Evolutionary conservation across 2,797 vertebrate genomes (phyloP).

Genomic region (Acanthurus tractus): DNA sequence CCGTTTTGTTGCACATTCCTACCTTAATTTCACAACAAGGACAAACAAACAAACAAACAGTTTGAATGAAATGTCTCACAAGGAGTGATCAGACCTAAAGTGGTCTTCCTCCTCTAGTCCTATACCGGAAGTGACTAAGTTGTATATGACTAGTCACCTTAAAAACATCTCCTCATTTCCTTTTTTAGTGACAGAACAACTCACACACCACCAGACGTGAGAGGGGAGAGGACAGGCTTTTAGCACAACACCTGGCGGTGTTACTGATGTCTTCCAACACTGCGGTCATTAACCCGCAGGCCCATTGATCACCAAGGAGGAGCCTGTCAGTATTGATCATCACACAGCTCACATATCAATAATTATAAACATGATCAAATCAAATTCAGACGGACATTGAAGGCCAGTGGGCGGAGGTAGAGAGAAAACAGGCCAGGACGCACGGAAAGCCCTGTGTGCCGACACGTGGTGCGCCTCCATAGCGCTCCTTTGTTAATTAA

Average conservation of each 20-base stretch:
- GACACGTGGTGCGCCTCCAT: slow-evolving; percentile 83
- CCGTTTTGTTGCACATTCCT: background rate
- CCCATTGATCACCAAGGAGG: background rate
- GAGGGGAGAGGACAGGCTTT: background rate
- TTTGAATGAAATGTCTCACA: background rate
- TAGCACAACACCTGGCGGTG: slow-evolving; percentile 30
- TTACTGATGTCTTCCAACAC: background rate
- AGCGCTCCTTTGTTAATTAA: slow-evolving; percentile 80
- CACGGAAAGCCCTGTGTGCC: slow-evolving; percentile 27
- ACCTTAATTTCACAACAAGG: background rate
- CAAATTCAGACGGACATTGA: slow-evolving; percentile 11
- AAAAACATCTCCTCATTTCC: slow-evolving; percentile 48
- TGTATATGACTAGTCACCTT: slow-evolving; percentile 39
- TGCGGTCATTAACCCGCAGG: background rate
- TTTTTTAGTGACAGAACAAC: background rate
- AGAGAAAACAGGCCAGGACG: slow-evolving; percentile 36
- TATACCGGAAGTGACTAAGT: slow-evolving; percentile 35
- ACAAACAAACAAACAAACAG: background rate
- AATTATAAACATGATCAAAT: slow-evolving; percentile 8
- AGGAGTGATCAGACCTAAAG: slow-evolving; percentile 7
- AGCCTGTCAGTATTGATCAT: background rate
- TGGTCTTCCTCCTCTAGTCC: slow-evolving; percentile 20
- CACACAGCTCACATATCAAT: slow-evolving; percentile 7
- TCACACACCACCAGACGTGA: background rate
- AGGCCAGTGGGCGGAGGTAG: slow-evolving; percentile 60